Conservation (phyloP, 2,888 invertebrate species). For the Epistrophella euchroma region DNA sequence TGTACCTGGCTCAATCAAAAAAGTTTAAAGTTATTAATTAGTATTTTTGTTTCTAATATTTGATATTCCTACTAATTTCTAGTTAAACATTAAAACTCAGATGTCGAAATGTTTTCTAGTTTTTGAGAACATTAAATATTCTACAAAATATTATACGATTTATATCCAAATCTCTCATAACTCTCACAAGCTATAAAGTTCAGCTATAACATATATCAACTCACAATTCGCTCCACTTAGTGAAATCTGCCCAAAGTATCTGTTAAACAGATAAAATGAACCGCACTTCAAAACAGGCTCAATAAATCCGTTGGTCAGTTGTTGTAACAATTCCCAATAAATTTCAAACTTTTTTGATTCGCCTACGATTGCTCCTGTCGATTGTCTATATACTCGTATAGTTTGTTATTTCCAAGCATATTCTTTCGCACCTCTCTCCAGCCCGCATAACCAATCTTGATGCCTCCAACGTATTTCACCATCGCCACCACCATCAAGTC, state of each 20-base stretch:
- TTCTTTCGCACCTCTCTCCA: slow-evolving; percentile 13
- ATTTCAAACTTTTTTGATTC: slow-evolving; percentile 63
- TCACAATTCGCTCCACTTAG: slow-evolving; percentile 66
- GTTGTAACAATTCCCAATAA: slow-evolving; percentile 74
- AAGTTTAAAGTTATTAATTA: no score
- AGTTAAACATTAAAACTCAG: no score
- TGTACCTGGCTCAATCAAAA: no score
- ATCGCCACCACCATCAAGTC: slow-evolving; percentile 15
- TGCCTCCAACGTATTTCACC: neutral
- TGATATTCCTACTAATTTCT: no score
- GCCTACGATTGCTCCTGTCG: slow-evolving; percentile 73
- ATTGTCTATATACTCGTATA: neutral
- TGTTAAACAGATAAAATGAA: slow-evolving; percentile 72
- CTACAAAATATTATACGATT: no score
- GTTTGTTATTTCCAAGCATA: neutral
- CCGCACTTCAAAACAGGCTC: slow-evolving; percentile 61
- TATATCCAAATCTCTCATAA: no score
- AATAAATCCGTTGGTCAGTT: slow-evolving; percentile 71
- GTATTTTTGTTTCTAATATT: no score
- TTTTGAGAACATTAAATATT: no score
- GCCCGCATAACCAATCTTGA: slow-evolving; percentile 38
- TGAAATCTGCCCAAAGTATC: slow-evolving; percentile 67
- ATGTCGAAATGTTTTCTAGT: no score
- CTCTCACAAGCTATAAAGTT: neutral
- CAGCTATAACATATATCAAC: neutral